Conservation (phyloP, 2,888 invertebrate genomes). For the Marronus borbonicus region DNA sequence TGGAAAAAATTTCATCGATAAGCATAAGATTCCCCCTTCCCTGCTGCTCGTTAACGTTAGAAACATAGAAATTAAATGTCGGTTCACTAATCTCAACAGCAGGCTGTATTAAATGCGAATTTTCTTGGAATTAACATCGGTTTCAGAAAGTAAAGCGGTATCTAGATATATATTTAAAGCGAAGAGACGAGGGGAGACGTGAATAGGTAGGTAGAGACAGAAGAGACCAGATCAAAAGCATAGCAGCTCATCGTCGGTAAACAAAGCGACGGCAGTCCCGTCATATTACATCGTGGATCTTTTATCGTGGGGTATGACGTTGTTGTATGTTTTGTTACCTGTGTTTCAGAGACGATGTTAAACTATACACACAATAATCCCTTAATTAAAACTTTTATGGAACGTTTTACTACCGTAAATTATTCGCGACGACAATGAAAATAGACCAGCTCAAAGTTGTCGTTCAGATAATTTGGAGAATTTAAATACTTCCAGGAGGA, state of each 20-base stretch:
- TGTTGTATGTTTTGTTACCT: slow-evolving; percentile 20
- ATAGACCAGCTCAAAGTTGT: neutral
- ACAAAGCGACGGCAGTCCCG: slow-evolving; percentile 22
- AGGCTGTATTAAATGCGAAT: slow-evolving; percentile 21
- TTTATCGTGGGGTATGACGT: slow-evolving; percentile 18
- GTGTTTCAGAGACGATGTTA: slow-evolving; percentile 16
- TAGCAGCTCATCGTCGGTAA: slow-evolving; percentile 33
- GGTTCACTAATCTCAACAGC: neutral
- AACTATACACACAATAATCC: slow-evolving; percentile 20
- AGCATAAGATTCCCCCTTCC: neutral
- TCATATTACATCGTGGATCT: slow-evolving; percentile 19
- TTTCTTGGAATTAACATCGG: slow-evolving; percentile 33
- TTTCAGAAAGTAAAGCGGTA: slow-evolving; percentile 4
- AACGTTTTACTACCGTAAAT: slow-evolving; percentile 23
- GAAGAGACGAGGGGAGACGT: neutral
- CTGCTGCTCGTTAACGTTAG: neutral
- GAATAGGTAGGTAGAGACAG: slow-evolving; percentile 21
- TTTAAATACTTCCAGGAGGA: too few relatives aligned
- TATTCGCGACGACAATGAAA: slow-evolving; percentile 1
- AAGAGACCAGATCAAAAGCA: slow-evolving; percentile 35
- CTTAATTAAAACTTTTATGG: slow-evolving; percentile 31
- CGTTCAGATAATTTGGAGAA: too few relatives aligned
- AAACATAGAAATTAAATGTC: neutral
- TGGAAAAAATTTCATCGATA: neutral
- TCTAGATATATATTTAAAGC: neutral